Evolutionary conservation across 2,888 invertebrate genomes (phyloP).

Genomic region (Drosophila cracens): DNA sequence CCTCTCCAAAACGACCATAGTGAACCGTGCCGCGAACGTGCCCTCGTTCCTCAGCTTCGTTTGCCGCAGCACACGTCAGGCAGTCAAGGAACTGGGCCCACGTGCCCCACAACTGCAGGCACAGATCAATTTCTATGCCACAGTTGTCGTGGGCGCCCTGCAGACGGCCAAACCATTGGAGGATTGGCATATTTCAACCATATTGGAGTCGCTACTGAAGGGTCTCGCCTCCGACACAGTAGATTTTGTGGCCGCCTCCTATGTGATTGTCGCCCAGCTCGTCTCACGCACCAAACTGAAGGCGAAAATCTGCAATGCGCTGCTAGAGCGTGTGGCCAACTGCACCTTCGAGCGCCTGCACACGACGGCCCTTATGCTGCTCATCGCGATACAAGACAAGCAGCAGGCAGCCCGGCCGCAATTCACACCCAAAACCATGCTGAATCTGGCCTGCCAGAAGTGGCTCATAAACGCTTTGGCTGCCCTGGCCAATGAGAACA

Average conservation of each 20-base stretch:
- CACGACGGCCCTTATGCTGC: conserved; percentile 88
- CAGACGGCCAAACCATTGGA: conserved; percentile 86
- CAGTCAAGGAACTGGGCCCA: conserved; percentile 87
- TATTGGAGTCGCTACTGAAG: conserved; percentile 90
- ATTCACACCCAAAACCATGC: conserved; percentile 86
- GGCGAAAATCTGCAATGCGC: conserved; percentile 86
- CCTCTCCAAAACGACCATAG: conserved; percentile 89
- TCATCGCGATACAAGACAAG: conserved; percentile 90
- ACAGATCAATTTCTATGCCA: conserved; percentile 92
- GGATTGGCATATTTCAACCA: conserved; percentile 88
- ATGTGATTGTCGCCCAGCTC: conserved; percentile 90
- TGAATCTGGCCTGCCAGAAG: conserved; percentile 85
- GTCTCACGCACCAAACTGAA: conserved; percentile 88
- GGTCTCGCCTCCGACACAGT: conserved; percentile 89
- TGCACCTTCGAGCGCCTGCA: conserved; percentile 86
- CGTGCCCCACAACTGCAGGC: conserved; percentile 88
- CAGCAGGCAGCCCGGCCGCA: conserved; percentile 86
- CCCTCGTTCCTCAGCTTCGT: conserved; percentile 88
- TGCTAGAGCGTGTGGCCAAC: conserved; percentile 87
- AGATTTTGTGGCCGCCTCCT: conserved; percentile 91
- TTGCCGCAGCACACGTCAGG: conserved; percentile 86
- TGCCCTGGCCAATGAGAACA: conserved; percentile 86
- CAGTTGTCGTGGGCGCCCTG: conserved; percentile 90
- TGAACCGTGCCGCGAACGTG: conserved; percentile 90
- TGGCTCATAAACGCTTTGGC: conserved; percentile 86